Base-by-base conservation (phyloP, 2,113 vertebrate species). In the Alectura lathami region DNA sequence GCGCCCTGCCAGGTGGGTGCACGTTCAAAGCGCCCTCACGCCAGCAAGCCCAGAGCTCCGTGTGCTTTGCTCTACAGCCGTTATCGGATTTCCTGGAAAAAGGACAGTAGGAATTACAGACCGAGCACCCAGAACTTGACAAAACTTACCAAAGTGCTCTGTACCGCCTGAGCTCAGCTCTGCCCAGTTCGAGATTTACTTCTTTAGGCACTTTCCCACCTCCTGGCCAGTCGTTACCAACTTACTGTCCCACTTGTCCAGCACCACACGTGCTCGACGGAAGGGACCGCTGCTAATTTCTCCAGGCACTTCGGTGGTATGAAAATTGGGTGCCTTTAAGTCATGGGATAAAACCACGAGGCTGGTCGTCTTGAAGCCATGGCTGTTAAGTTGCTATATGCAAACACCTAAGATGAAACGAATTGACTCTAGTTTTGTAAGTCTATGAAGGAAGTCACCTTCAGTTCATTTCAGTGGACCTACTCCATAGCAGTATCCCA, bases 141-240 rank as follows among this genome's bases (percentile, higher is more conserved):
- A 18, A 40, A 42, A 51, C 5, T 7, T 4, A 40, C 12, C 24
- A 0, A 12, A 27, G 8, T 15, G 6, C 36, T 18, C 17, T 15
- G 14, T 11, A 45, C 29, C 53, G 1, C 4, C 36, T 1, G 1
- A 16, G 3, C 18, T 17, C 1, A 1, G 10, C 24, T 26, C 27
- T 32, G 30, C 12, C 7, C 6, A 0, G 4, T 3, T 1, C 0
- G 11, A 9, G 0, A 9, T 40, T 29, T 15, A 12, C 40, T 26
- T 38, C 11, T 66, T 50, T 2, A 29, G 40, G 50, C 36, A 10
- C 17, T 29, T 36, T 3, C 9, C 18, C 24, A 3, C 21, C 59
- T 82, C 20, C 40, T 2, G 5, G 11, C 30, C n/a, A 3, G 11
- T 6, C 34, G 0, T 5, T 11, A 7, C 64, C 50, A 47, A 9